Conservation (phyloP, 2,797 vertebrate genomes). For the Rhynchonycteris naso region DNA sequence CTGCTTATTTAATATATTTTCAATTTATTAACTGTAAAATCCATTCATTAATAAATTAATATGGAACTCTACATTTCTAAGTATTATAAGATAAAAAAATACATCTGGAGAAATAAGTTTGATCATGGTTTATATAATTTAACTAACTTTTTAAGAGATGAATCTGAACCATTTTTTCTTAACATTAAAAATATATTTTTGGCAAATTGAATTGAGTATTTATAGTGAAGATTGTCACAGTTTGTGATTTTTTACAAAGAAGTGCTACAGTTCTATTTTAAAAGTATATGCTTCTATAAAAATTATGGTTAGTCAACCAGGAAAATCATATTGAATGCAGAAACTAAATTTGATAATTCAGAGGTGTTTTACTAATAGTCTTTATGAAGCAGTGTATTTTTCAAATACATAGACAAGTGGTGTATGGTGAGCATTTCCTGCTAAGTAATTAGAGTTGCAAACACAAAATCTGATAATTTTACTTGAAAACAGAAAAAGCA, state of each 20-base stretch:
- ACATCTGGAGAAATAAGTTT: slow-evolving; percentile 9
- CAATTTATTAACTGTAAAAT: not conserved
- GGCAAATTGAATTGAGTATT: slow-evolving; percentile 52
- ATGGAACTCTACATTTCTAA: not conserved
- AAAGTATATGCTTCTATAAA: slow-evolving; percentile 59
- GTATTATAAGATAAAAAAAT: slow-evolving; percentile 11
- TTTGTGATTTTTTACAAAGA: slow-evolving; percentile 47
- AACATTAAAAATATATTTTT: slow-evolving; percentile 18
- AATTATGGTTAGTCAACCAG: slow-evolving; percentile 25
- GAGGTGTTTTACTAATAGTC: slow-evolving; percentile 40
- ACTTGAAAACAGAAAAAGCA: slow-evolving; percentile 39
- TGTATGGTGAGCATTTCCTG: not conserved
- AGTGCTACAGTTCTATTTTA: slow-evolving; percentile 33
- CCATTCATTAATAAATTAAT: not conserved
- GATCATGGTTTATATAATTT: slow-evolving; percentile 41
- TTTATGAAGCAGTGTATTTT: slow-evolving; percentile 51
- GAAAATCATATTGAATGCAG: slow-evolving; percentile 39
- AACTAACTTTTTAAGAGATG: slow-evolving; percentile 40
- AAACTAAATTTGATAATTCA: slow-evolving; percentile 41
- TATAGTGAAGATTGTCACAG: slow-evolving; percentile 15
- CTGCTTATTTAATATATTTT: not conserved
- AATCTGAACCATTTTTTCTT: slow-evolving; percentile 24
- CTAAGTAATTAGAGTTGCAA: slow-evolving; percentile 7
- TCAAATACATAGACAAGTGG: not conserved
- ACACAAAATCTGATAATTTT: slow-evolving; percentile 17